Conservation (phyloP, 2,888 invertebrate genomes). For the Scrobipalpa costella region DNA sequence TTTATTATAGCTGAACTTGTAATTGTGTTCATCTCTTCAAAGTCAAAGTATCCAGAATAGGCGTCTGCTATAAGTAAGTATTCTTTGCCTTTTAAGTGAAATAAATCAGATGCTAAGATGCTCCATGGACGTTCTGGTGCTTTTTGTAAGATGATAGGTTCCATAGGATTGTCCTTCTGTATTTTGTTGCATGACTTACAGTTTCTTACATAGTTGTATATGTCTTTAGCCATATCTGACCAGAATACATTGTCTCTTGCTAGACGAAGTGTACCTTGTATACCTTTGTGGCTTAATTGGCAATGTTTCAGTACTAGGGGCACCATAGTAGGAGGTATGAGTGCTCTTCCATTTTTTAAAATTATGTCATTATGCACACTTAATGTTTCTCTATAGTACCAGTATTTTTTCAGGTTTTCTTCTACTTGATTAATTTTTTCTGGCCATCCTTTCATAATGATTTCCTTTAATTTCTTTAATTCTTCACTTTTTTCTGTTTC, state of each 20-base stretch:
- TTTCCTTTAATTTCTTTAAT: conserved; percentile 15
- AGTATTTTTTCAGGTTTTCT: conserved; percentile 28
- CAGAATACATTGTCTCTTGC: conserved; percentile 25
- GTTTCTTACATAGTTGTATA: conserved; percentile 8
- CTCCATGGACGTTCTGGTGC: conserved; percentile 28
- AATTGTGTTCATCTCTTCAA: background rate
- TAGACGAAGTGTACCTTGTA: conserved; percentile 17
- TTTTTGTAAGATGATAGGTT: conserved; percentile 18
- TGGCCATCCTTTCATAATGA: conserved; percentile 26
- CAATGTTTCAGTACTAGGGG: conserved; percentile 20
- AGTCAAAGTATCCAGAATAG: conserved; percentile 28
- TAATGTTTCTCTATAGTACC: conserved; percentile 27
- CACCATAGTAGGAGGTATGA: conserved; percentile 19
- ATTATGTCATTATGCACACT: conserved; percentile 23
- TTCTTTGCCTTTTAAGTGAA: conserved; percentile 26
- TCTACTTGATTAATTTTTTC: conserved; percentile 20
- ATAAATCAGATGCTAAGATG: conserved; percentile 27
- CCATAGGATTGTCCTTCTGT: conserved; percentile 26
- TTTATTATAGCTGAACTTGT: conserved; percentile 13
- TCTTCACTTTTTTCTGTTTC: conserved; percentile 19
- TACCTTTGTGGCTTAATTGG: conserved; percentile 22
- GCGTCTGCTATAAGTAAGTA: conserved; percentile 26
- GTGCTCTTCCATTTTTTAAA: conserved; percentile 26
- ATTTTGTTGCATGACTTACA: conserved; percentile 16
- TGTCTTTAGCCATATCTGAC: conserved; percentile 16